Base-by-base conservation (phyloP, 2,888 invertebrate species). In the Nomada ferruginata region DNA sequence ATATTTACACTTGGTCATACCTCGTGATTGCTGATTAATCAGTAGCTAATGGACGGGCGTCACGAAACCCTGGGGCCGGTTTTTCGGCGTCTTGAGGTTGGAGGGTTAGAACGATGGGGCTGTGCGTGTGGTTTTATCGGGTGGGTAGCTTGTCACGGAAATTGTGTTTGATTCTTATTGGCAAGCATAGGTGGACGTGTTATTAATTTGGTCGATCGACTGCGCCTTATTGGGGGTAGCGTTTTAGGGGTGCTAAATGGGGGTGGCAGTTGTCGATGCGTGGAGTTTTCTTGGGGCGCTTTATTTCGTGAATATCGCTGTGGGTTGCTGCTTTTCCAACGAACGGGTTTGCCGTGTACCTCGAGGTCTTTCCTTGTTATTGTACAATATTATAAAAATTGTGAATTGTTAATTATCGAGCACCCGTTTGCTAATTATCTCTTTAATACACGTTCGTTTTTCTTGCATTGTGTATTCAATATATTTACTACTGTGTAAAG, bases 1-100 rank as follows among this genome's bases (percentile, higher is more conserved):
- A 61, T 60, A 71, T 50, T 60, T 61, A 10, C 60, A 1, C 4
- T 47, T 1, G 44, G 26, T 4, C 44, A 44, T 47, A 26, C 26
- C 11, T 26, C 47, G 20, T 36, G 29, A 70, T 50, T 60, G 13
- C 29, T 36, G 70, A 64, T 26, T 64, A 71, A 60, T 52, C 70
- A 20, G n/a, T 2, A 15, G 60, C 29, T 20, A 71, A 71, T 36
- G 20, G 20, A 20, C 18, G 50, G 47, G 2, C 26, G 64, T 18
- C 50, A 13, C 55, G 3, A n/a, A 50, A 20, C 4, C 9, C 0
- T 2, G 11, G 15, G 29, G 10, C 5, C 20, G 36, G 36, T 20
- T 23, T 47, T 50, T 71, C 15, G 15, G 1, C 5, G 47, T 50
- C 70, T 36, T 36, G 26, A 18, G 47, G 10, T n/a, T 50, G 60